Evolutionary conservation across 1,140 invertebrate genomes (phyloP), one percentile per base, ranked within the genome.

Genomic region (Drosophila pseudoobscura): DNA sequence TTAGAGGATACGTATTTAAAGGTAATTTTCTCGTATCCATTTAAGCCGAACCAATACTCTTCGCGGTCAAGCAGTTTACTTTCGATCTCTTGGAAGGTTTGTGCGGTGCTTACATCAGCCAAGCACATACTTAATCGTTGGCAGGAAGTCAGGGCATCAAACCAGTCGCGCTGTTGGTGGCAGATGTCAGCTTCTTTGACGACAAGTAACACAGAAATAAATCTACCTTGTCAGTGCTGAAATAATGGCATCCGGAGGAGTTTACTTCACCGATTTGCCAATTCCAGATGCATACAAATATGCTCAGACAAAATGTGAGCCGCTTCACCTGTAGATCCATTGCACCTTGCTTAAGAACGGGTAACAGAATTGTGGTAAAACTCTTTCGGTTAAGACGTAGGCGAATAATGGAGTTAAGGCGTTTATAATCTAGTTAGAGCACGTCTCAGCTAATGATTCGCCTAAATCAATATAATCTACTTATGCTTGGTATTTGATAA

Each of bases 11-110:
- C 7, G 22, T 80, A 75, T 29, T n/a, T 64, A 5, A 43, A 80
- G 1, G 0, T 11, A 0, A 2, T n/a, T 44, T 61, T 71, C 9
- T 71, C 66, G 6, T 59, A 46, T 0, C 15, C 8, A n/a, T 62
- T 73, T 1, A 68, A 13, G 4, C 66, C 73, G 35, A 73, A 45
- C 73, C 78, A 80, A 44, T 45, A 60, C 1, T 63, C 62, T 15
- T 15, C 1, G 1, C 15, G 22, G 3, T 57, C 9, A 3, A 0
- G 0, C 2, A 46, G 6, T 7, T 74, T 66, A 0, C 0, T 8
- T 15, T 20, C 15, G 0, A 74, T 0, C 3, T 54, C 13, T 0
- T 15, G 0, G 9, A 71, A 46, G 3, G 35, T 11, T 1, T 1
- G 0, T n/a, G 39, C 2, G 2, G 57, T 49, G 17, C 44, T 8